Evolutionary conservation across 1,140 invertebrate genomes (phyloP), one percentile per base, ranked within the genome.

Genomic region (Drosophila teissieri): DNA sequence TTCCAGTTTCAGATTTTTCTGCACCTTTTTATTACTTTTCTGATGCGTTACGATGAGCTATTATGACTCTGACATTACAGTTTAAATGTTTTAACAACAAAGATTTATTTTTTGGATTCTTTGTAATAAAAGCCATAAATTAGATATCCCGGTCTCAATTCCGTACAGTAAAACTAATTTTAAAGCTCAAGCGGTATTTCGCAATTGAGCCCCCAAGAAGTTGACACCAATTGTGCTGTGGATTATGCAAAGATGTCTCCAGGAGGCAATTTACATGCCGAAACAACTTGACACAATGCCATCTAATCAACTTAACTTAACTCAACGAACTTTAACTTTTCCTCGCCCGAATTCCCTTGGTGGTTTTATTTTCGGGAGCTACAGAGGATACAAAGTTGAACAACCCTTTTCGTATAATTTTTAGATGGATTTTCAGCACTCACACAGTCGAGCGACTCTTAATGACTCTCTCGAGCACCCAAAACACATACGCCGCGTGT

Each of bases 261-360:
- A 39, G 22, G n/a, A 15, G 45, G 54, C 64, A 63, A 75, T 78
- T 79, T 82, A 51, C 53, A 57, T 67, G 73, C 53, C 67, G 42
- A 37, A 49, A 17, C 34, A 34, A 69, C 49, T 69, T 49, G 22
- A 46, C 63, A 37, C 60, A 11, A 10, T 22, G 65, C 45, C 79
- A 56, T 54, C 76, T 80, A 89, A 89, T 88, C 76, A 89, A 80
- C 84, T 84, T 78, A 78, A 84, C 73, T 88, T 73, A 89, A 80
- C 84, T 84, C 75, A 78, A 84, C 73, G 63, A 78, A 90, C 65
- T 84, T 89, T 56, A 84, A 63, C 70, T 63, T 74, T 55, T 49
- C 51, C 42, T 8, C 2, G 27, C 67, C 57, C 40, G 44, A 57
- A 75, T 78, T 69, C 24, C 44, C 60, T 15, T n/a, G 45, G n/a